Percentiles rank a stretch among this genome's conserved stretches.
phyloP scores from a whole-genome alignment of 2,888 invertebrate genomes.

The Tachystola acroxantha region DNA sequence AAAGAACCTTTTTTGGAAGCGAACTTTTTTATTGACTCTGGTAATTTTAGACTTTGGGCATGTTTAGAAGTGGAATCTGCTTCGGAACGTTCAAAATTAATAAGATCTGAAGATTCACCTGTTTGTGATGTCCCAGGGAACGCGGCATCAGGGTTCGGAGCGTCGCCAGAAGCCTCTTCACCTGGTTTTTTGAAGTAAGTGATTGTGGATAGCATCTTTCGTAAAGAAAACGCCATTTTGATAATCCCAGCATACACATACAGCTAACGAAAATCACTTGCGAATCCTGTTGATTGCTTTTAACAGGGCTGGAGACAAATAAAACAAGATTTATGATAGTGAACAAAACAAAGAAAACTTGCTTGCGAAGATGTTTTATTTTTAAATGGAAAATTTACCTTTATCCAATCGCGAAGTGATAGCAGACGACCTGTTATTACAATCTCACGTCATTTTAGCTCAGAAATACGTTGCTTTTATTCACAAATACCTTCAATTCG shows the following conservation, averaged over 20 bases:
- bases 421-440: constrained; percentile 17
- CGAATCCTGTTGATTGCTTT: too few relatives aligned
- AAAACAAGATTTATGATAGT: background rate
- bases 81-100: constrained; percentile 40
- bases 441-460: constrained; percentile 31
- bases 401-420: constrained; percentile 3
- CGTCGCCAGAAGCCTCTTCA: constrained; percentile 19
- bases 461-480: constrained; percentile 17
- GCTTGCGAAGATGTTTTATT: background rate
- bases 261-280: constrained; percentile 5
- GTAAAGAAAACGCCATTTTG: constrained; percentile 65
- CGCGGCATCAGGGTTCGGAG: constrained; percentile 12
- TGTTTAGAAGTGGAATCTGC: constrained; percentile 55
- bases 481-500: constrained; percentile 37
- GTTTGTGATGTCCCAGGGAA: constrained; percentile 16
- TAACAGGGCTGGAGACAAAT: constrained; percentile 2
- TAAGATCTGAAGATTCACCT: constrained; percentile 22
- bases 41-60: constrained; percentile 35
- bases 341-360: constrained; percentile 7
- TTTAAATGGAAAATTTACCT: constrained; percentile 7
- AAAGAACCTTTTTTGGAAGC: constrained; percentile 47
- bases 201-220: constrained; percentile 66
- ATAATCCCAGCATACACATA: constrained; percentile 2
- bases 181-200: constrained; percentile 60
- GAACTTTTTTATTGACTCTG: constrained; percentile 42